phyloP scores from a whole-genome alignment of 35 echinoderm and acorn worm genomes.

The Lytechinus pictus region DNA sequence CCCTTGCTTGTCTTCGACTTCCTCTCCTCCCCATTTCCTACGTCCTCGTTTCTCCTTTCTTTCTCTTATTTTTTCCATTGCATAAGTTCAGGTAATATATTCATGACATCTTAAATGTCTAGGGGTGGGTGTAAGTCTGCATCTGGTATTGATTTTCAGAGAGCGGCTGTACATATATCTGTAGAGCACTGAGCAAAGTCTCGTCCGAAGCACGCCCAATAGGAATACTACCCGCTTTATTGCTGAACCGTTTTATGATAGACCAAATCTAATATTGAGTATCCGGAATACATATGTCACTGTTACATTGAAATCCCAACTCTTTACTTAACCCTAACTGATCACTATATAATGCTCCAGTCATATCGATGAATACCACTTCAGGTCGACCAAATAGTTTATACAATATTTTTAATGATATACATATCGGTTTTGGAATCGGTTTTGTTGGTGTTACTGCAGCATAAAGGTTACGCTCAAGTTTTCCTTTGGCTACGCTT shows the following conservation, averaged over 20 bases:
- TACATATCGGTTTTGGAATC: too few species aligned
- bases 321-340: too few species aligned
- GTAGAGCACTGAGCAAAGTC: neutral
- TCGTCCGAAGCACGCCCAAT: neutral
- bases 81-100: neutral
- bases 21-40: neutral
- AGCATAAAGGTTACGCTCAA: too few species aligned
- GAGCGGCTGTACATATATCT: neutral
- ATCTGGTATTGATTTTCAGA: neutral
- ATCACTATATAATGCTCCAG: too few species aligned
- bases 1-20: neutral
- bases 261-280: neutral
- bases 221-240: neutral
- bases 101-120: slow-evolving; percentile 13
- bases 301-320: too few species aligned
- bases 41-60: neutral
- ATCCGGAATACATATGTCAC: too few species aligned
- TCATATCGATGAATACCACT: too few species aligned
- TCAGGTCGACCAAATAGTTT: too few species aligned
- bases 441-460: too few species aligned
- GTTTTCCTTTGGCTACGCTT: too few species aligned
- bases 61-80: neutral
- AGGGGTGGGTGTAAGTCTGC: neutral
- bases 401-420: too few species aligned
- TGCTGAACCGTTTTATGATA: neutral